Percentiles rank a stretch among this genome's conserved stretches.
phyloP scores from a whole-genome alignment of 1,140 invertebrate genomes.

The Drosophila auraria region DNA sequence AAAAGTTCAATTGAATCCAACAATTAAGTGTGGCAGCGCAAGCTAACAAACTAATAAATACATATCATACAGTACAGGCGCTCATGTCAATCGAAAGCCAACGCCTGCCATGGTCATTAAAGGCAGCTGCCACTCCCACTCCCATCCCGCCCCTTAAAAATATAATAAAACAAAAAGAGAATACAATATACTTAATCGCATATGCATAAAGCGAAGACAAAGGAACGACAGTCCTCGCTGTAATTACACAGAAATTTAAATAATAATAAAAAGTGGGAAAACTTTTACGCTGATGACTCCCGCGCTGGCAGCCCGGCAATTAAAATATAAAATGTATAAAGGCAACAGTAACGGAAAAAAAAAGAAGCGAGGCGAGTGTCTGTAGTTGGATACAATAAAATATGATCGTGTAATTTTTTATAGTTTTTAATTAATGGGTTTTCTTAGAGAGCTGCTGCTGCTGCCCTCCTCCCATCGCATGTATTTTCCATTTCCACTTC shows the following conservation, averaged over 20 bases:
- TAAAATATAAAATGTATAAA: conserved; percentile 64
- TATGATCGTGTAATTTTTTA: conserved; percentile 72
- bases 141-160: conserved; percentile 16
- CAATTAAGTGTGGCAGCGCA: conserved; percentile 41
- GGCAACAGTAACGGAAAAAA: conserved; percentile 22
- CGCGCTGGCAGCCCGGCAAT: conserved; percentile 48
- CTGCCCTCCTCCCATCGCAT: conserved; percentile 11
- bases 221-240: conserved; percentile 54
- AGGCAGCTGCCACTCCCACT: conserved; percentile 16
- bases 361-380: conserved; percentile 52
- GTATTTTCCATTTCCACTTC: conserved; percentile 53
- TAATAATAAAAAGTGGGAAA: conserved; percentile 75
- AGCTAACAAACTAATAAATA: conserved; percentile 51
- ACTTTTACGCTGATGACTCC: conserved; percentile 53
- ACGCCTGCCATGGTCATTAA: conserved; percentile 67
- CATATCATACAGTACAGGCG: conserved; percentile 53
- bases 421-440: conserved; percentile 83
- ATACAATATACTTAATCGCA: conserved; percentile 61
- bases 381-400: conserved; percentile 44
- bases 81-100: conserved; percentile 76
- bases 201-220: conserved; percentile 71
- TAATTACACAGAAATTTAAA: conserved; percentile 75
- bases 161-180: conserved; percentile 23
- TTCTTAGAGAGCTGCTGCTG: conserved; percentile 51
- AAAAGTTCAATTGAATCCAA: conserved; percentile 52